Evolutionary conservation across 2,113 vertebrate genomes (phyloP).

Genomic region (Solenodon paradoxus): DNA sequence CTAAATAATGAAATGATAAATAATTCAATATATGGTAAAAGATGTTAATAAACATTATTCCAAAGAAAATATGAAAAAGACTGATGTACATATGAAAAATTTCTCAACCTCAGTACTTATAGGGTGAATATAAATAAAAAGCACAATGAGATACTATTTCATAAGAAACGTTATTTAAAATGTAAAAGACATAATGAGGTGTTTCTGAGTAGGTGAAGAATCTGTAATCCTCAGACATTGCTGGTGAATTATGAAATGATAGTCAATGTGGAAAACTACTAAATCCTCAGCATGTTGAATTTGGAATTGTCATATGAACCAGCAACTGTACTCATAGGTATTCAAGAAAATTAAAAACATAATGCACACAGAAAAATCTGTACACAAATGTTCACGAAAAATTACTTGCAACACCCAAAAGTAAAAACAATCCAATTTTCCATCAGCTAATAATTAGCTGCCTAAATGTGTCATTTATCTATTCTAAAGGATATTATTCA

Average conservation of each 20-base stretch:
- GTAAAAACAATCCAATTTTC: not conserved
- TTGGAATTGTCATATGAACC: not conserved
- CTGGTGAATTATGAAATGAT: not conserved
- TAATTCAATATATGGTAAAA: not conserved
- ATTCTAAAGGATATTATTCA: not conserved
- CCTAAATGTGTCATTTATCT: not conserved
- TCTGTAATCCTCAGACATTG: not conserved
- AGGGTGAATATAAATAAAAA: not conserved
- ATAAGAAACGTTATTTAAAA: not conserved
- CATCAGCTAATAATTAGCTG: not conserved
- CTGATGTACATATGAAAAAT: not conserved
- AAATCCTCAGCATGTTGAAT: not conserved
- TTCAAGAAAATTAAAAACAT: not conserved
- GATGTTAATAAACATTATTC: not conserved
- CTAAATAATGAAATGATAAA: not conserved
- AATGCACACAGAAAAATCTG: not conserved
- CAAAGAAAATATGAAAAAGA: not conserved
- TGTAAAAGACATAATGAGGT: not conserved
- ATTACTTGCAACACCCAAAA: not conserved
- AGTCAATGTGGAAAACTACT: not conserved
- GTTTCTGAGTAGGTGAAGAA: not conserved
- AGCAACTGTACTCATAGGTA: not conserved
- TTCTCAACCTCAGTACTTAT: not conserved
- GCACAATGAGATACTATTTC: not conserved
- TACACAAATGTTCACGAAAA: not conserved